A percentile compares a stretch with the other conserved stretches of the same genome.
These are phyloP conservation scores for Physeter macrocephalus DNA, from an alignment of 2,113 vertebrate species.

Conservation along the genomic window DNA sequence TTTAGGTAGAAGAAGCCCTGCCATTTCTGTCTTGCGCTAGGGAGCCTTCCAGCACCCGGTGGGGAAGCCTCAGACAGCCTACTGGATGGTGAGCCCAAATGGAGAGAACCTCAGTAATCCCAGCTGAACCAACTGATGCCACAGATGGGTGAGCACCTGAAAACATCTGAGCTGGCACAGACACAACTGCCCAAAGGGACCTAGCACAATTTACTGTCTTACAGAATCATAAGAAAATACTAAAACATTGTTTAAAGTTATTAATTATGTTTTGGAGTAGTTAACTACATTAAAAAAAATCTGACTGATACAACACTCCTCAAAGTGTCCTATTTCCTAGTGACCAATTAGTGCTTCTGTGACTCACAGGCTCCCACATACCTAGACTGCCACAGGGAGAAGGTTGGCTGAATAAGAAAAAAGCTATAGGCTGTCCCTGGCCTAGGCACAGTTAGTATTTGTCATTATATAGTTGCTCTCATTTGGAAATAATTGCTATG, in stretches of 20 bases:
- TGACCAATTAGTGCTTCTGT: neutral
- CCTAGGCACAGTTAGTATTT: neutral
- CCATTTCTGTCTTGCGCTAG: neutral
- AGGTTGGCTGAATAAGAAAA: neutral
- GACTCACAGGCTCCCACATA: neutral
- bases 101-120: neutral
- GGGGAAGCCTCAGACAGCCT: neutral
- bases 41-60: neutral
- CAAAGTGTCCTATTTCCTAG: neutral
- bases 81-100: neutral
- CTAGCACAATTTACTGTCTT: neutral
- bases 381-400: neutral
- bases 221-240: neutral
- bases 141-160: neutral
- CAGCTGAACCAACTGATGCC: accelerated
- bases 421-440: neutral
- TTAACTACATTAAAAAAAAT: neutral
- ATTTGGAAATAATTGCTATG: too few species aligned
- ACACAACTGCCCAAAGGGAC: too few species aligned
- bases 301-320: neutral
- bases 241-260: neutral
- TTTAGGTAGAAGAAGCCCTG: neutral
- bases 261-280: neutral
- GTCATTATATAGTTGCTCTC: neutral
- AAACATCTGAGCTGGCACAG: neutral